Base-by-base conservation (phyloP, 2,888 invertebrate species). In the Drosophila infuscata region DNA sequence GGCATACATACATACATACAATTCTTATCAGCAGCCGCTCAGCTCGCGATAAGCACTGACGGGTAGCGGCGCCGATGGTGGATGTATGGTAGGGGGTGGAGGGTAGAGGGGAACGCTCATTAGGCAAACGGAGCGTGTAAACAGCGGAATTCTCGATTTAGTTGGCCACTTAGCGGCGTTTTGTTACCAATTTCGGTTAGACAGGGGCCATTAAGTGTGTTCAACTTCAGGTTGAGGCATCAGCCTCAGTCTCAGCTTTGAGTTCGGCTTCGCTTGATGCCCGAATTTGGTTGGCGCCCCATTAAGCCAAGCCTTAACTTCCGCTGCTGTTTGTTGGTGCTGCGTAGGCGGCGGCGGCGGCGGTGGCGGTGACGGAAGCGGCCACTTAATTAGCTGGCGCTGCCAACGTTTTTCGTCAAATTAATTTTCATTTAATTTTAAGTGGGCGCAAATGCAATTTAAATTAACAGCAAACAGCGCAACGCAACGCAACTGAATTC, bases 391-490 rank as follows among this genome's bases (percentile, higher is more conserved):
- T 88, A 85, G 78, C 71, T 66, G 25, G 48, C 51, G 49, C 63
- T 61, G 48, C 74, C 60, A 64, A 60, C 69, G 54, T 62, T 71
- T 79, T 68, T 76, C 67, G 70, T 82, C 79, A 87, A 84, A 86
- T 86, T 86, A 86, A 86, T 86, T 86, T 81, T 79, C 85, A 88
- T 86, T 86, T 85, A 81, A 81, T 86, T 85, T 81, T 79, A 83
- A 85, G 88, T 83, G 85, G 88, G 85, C 88, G 85, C 76, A 88
- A 88, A 86, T 88, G 83, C 85, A 86, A 86, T 86, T 86, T 79
- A 85, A 88, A 88, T 88, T 81, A 86, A 85, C 82, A 88, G 82
- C 85, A 82, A 71, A 33, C 43, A 41, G 5, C 30, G 51, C 60
- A 49, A 33, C 67, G 41, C 59, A 38, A 32, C 72, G 36, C 36